These are phyloP conservation scores for Aythya baeri DNA, from an alignment of 2,113 vertebrate species.

Conservation along the genomic window DNA sequence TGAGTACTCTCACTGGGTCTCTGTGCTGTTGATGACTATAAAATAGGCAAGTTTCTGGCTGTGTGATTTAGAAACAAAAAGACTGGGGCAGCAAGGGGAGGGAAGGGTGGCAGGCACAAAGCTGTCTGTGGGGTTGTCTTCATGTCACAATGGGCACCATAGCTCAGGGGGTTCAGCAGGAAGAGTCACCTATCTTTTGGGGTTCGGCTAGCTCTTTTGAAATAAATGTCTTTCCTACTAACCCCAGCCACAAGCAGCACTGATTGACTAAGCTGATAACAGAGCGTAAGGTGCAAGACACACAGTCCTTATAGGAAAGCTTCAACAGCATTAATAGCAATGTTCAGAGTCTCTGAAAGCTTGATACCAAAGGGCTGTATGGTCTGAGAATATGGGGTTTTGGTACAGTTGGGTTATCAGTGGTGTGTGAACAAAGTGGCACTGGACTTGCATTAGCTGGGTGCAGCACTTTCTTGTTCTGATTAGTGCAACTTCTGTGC, in stretches of 20 bases:
- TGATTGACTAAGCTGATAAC: neutral
- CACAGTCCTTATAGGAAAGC: neutral
- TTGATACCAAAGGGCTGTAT: neutral
- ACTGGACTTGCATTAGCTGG: neutral
- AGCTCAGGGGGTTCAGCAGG: neutral
- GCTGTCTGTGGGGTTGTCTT: neutral
- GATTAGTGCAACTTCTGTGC: neutral
- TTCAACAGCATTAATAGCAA: neutral
- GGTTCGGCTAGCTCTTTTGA: neutral
- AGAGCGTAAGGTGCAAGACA: neutral
- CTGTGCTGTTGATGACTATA: neutral
- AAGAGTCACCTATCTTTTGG: neutral
- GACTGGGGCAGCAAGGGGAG: neutral
- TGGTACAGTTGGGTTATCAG: neutral
- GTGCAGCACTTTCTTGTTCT: neutral
- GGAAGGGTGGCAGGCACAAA: neutral
- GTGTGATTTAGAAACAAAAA: neutral
- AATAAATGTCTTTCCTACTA: neutral
- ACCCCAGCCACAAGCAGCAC: neutral
- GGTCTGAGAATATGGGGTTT: rapidly evolving
- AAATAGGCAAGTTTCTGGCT: neutral
- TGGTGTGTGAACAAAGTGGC: neutral
- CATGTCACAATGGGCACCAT: rapidly evolving
- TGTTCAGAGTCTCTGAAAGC: neutral
- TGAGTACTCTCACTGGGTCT: neutral